phyloP scores from a whole-genome alignment of 2,113 vertebrate species.

The Ifrita kowaldi region DNA sequence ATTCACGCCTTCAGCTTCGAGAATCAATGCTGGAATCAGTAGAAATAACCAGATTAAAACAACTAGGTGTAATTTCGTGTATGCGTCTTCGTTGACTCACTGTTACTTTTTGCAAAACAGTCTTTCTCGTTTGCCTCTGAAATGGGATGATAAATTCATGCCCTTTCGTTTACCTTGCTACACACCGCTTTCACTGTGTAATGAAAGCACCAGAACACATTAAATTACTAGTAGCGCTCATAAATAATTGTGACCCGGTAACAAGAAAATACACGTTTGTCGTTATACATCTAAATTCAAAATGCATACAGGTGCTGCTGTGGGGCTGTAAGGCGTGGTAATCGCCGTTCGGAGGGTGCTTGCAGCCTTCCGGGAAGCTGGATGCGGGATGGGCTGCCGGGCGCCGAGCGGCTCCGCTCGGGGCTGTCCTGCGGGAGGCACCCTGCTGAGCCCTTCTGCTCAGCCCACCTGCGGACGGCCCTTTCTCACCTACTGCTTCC shows the following conservation, averaged over 20 bases:
- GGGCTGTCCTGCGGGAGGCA: background rate
- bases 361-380: background rate
- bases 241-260: background rate
- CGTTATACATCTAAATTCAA: background rate
- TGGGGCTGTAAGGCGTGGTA: background rate
- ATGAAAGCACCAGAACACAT: background rate
- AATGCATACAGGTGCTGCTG: background rate
- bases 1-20: background rate
- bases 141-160: background rate
- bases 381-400: background rate
- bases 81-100: background rate
- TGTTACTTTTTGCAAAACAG: background rate
- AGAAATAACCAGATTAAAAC: background rate
- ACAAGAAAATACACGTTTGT: background rate
- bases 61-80: background rate
- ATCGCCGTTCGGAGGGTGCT: background rate
- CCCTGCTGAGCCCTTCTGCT: background rate
- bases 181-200: background rate
- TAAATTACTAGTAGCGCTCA: background rate
- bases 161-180: background rate
- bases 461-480: background rate
- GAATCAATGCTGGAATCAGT: background rate
- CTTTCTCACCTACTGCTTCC: background rate
- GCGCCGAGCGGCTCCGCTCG: background rate
- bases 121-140: background rate